Conservation (phyloP, 2,888 invertebrate genomes). For the Myathropa florea region DNA sequence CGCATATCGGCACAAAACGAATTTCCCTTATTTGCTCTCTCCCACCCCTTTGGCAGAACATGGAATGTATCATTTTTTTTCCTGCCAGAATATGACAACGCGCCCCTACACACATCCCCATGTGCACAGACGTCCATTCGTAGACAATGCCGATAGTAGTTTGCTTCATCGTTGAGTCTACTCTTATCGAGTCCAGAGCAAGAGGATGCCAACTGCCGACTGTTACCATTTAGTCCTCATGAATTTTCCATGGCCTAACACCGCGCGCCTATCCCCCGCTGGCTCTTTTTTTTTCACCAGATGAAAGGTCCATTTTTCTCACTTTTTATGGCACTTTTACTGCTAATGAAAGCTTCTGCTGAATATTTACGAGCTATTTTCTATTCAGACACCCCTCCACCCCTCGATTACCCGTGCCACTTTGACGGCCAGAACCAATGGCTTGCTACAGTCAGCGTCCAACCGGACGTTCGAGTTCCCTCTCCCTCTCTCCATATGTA, state of each 20-base stretch:
- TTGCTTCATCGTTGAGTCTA: neutral
- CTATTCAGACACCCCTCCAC: neutral
- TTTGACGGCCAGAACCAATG: neutral
- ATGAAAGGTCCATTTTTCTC: conserved; percentile 67
- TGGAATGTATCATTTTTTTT: neutral
- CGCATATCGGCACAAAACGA: neutral
- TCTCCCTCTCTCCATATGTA: no score
- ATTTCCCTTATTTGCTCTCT: neutral
- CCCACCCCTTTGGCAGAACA: neutral
- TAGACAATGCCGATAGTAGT: neutral
- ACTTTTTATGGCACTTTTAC: conserved; percentile 67
- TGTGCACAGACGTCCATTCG: neutral
- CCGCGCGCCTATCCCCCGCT: conserved; percentile 24
- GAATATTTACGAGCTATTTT: conserved; percentile 66
- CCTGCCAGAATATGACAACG: neutral
- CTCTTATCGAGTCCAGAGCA: conserved; percentile 23
- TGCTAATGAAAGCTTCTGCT: conserved; percentile 68
- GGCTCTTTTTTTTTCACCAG: conserved; percentile 39
- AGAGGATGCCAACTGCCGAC: conserved; percentile 44
- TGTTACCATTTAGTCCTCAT: conserved; percentile 59
- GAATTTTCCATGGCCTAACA: conserved; percentile 51
- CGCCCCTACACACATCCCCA: neutral
- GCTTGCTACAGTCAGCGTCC: neutral
- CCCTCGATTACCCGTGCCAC: neutral
- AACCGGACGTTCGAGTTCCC: neutral